Conservation (phyloP, 2,888 invertebrate genomes). For the Sepiola atlantica region DNA sequence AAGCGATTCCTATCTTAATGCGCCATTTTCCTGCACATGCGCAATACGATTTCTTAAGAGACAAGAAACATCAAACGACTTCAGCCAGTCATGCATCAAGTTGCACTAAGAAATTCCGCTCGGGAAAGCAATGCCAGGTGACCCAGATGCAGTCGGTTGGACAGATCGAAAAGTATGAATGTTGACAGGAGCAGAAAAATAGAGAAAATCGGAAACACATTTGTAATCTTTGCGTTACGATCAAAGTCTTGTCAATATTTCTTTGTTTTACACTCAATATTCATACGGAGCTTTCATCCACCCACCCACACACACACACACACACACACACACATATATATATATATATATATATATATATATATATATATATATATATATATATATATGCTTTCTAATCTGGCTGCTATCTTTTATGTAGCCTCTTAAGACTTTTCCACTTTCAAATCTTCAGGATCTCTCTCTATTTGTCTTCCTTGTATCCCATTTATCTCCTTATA, state of each 20-base stretch:
- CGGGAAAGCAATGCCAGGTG: background rate
- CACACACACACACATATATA: background rate
- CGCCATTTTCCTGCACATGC: background rate
- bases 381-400: no score
- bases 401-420: no score
- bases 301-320: background rate
- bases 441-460: no score
- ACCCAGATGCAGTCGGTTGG: background rate
- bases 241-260: background rate
- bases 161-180: background rate
- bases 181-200: background rate
- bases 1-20: background rate
- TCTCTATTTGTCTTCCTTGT: no score
- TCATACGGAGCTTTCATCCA: background rate
- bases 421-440: no score
- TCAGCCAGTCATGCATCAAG: background rate
- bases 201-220: background rate
- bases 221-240: background rate
- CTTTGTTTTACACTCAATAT: background rate
- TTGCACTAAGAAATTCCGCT: background rate
- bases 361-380: no score
- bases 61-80: background rate
- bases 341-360: no score
- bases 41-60: background rate
- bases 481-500: no score